A percentile compares a stretch with the other conserved stretches of the same genome.
Conservation (phyloP, 35 echinoderm and acorn worm species). For the Anneissia japonica region DNA sequence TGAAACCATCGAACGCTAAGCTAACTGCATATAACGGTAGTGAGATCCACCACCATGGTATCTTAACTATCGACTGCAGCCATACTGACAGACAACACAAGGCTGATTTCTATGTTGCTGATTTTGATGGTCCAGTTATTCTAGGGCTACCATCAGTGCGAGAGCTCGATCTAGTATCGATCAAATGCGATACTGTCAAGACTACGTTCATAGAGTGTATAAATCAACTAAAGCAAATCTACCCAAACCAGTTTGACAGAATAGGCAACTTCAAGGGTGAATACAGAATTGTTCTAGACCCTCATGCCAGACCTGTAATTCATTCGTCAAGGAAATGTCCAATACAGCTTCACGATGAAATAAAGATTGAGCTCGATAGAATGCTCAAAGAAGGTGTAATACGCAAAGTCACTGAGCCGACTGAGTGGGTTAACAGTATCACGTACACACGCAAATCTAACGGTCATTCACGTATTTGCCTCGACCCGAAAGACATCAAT, state of each 20-base stretch:
- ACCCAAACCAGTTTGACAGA: conserved; percentile 32
- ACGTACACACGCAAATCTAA: conserved; percentile 24
- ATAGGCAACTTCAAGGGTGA: conserved; percentile 38
- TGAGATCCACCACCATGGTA: conserved; percentile 12
- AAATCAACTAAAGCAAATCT: neutral
- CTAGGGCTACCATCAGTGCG: neutral
- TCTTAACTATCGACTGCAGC: neutral
- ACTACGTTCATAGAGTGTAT: neutral
- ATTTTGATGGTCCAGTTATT: conserved; percentile 5
- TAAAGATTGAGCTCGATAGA: conserved; percentile 44
- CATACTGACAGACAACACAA: neutral
- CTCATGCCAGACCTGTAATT: conserved; percentile 32
- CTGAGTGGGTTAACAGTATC: conserved; percentile 58
- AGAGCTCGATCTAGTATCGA: neutral
- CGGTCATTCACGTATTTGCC: conserved; percentile 33
- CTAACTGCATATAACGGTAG: conserved; percentile 17
- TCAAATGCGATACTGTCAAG: conserved; percentile 5
- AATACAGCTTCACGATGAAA: conserved; percentile 48
- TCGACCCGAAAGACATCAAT: conserved; percentile 72
- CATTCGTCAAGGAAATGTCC: conserved; percentile 39
- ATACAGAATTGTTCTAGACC: conserved; percentile 29
- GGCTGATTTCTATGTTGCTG: conserved; percentile 27
- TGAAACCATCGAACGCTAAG: neutral
- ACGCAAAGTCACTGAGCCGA: conserved; percentile 43
- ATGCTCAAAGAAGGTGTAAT: conserved; percentile 55